Evolutionary conservation across 1,140 invertebrate species (phyloP), one percentile per base, ranked within the genome.

Genomic region (Drosophila lini): DNA sequence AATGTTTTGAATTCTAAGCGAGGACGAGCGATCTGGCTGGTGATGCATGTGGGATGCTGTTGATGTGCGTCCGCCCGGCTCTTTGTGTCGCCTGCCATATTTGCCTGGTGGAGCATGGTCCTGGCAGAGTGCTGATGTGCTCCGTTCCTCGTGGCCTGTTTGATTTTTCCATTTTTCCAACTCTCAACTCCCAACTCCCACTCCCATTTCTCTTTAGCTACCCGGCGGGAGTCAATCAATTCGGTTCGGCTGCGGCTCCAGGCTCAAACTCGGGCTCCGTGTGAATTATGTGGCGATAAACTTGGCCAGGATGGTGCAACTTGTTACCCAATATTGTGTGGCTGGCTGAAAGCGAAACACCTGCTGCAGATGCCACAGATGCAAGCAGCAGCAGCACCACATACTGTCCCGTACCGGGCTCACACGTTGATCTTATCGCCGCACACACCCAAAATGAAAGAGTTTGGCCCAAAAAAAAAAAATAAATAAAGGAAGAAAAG

Each of bases 1-100:
- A 86, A 86, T 86, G 83, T 86, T 86, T 86, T 88, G 83, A 86
- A 86, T 86, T 88, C 83, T 83, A 88, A 86, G 73, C 80, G 83
- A 59, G 75, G 63, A 61, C 44, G 59, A 55, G 41, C 61, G 71
- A 47, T 69, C 63, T 45, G 50, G 52, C 38, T 64, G 52, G 57
- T n/a, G 60, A 53, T 80, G 74, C 60, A 70, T 84, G 64, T 68
- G 78, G 62, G 57, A 50, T 48, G 56, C 41, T 19, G 58, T 52
- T 34, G 68, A 48, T n/a, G 22, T 15, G 22, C 50, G 31, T 19
- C 16, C 31, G 50, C 50, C 53, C 16, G 41, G 38, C 50, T 42
- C 78, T 80, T 69, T 80, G 78, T 80, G 78, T 75, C 73, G 74
- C 38, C 57, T 77, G 74, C 74, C 73, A 77, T 77, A 78, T 78